Base-by-base conservation (phyloP, 2,888 invertebrate genomes). In the Chymomyza caudatula region DNA sequence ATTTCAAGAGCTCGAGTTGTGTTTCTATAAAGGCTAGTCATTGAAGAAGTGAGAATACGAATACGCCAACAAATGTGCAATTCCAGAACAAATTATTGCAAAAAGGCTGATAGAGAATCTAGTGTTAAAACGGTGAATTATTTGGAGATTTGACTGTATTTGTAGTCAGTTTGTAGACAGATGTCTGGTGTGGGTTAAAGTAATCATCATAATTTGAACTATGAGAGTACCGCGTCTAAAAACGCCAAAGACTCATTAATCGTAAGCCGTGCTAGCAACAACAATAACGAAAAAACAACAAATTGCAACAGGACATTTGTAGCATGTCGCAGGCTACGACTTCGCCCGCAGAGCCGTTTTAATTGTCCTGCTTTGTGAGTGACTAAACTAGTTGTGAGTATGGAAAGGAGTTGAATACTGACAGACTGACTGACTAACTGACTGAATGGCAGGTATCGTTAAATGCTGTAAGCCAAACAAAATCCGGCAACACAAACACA, bases 231-330 rank as follows among this genome's bases (percentile, higher is more conserved):
- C 58, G 65, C 73, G 71, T 51, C 71, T 57, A 72, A 79, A 78
- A 87, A 88, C 86, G 83, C 80, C 80, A 87, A 87, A 86, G 75
- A 86, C 87, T 85, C 86, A 86, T 88, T 88, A 88, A 87, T 87
- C 78, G 76, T 72, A 71, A 69, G 72, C 67, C 63, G 43, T 60
- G 52, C n/a, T 53, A 47, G 42, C 63, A 65, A 51, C 47, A 49
- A 23, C 51, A 47, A 29, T 52, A 56, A 63, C 22, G 4, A 61
- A 42, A 63, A 62, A 74, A 65, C 53, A 42, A 56, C 20, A 19
- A 56, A 56, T 13, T n/a, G 20, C 63, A 43, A 74, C 75, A 69
- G 71, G 77, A 78, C 78, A 75, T 77, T 77, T 69, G 67, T 67
- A 59, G 74, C 67, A 66, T 69, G 76, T 71, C 64, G 74, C 61